Evolutionary conservation across 2,113 vertebrate species (phyloP), one percentile per base, ranked within the genome.

Genomic region (Antigone vipio): DNA sequence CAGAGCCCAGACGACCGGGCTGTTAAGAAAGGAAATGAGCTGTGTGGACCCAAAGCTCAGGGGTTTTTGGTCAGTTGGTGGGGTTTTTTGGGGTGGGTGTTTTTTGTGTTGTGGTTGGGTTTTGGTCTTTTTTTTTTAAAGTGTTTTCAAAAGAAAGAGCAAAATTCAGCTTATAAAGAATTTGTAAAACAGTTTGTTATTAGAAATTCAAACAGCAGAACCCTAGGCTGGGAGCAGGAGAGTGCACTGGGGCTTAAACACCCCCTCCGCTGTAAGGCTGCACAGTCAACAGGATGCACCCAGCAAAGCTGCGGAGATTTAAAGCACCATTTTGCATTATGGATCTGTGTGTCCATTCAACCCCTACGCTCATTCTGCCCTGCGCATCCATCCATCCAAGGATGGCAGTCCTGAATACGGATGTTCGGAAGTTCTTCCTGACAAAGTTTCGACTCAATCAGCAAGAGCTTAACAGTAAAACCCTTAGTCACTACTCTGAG

Each of bases 251-350:
- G 34, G 30, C 11, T 50, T 11, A 8, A 64, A 17, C 11, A 11
- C 3, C 9, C 20, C 9, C 42, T 15, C 27, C 2, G 1, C 2
- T 19, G 12, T 5, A 1, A 26, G 53, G 3, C 12, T 35, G 40
- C 12, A 15, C 30, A 16, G 27, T 5, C 47, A 67, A 23, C 17
- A 4, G 23, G 16, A 4, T 3, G 55, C 13, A 5, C 15, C 32
- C 15, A 55, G 64, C 49, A 47, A 27, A 81, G 16, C 32, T 1
- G 15, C 9, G 27, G 30, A 49, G 26, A 24, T 21, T 38, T 44
- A 40, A 49, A 47, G 63, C 38, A 1, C 59, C 40, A 3, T 23
- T 56, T 15, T n/a, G 4, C 47, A 5, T 34, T n/a, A 32, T 5
- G 26, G n/a, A 26, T 32, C 9, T 30, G 56, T 23, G 52, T 10